These are phyloP conservation scores for Platycnemis pennipes DNA, from an alignment of 2,888 invertebrate species.

Conservation along the genomic window DNA sequence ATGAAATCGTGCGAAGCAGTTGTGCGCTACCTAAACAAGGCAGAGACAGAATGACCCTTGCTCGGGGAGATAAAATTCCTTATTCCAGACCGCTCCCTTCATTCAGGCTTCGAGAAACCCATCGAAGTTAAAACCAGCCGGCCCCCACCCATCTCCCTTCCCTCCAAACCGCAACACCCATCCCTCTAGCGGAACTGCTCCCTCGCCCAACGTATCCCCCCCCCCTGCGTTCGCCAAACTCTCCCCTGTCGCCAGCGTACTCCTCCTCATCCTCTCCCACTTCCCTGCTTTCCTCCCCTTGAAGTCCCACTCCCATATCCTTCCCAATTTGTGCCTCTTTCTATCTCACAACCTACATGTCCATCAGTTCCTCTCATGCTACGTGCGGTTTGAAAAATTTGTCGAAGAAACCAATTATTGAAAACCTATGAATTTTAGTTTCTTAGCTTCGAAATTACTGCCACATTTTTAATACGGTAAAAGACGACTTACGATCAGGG, in stretches of 20 bases:
- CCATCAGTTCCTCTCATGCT: not conserved
- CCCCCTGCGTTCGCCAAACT: not conserved
- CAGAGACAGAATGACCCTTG: conserved; percentile 38
- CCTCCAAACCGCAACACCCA: not conserved
- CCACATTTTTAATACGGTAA: too few species aligned
- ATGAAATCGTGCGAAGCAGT: conserved; percentile 22
- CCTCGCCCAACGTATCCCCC: not conserved
- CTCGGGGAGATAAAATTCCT: conserved; percentile 44
- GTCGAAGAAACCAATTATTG: too few species aligned
- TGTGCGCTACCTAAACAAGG: not conserved
- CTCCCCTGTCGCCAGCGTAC: not conserved
- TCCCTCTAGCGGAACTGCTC: not conserved
- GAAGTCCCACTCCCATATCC: not conserved
- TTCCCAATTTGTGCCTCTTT: not conserved
- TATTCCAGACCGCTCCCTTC: conserved; percentile 39
- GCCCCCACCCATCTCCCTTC: not conserved
- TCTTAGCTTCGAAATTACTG: too few species aligned
- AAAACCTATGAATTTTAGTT: too few species aligned
- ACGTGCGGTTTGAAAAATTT: too few species aligned
- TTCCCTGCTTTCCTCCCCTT: not conserved
- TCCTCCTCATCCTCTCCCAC: not conserved
- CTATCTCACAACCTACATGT: not conserved
- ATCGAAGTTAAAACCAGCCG: conserved; percentile 49
- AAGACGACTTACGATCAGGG: too few species aligned
- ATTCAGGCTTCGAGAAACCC: conserved; percentile 41